Conservation (phyloP, 2,888 invertebrate genomes). For the Podabrus alpinus region DNA sequence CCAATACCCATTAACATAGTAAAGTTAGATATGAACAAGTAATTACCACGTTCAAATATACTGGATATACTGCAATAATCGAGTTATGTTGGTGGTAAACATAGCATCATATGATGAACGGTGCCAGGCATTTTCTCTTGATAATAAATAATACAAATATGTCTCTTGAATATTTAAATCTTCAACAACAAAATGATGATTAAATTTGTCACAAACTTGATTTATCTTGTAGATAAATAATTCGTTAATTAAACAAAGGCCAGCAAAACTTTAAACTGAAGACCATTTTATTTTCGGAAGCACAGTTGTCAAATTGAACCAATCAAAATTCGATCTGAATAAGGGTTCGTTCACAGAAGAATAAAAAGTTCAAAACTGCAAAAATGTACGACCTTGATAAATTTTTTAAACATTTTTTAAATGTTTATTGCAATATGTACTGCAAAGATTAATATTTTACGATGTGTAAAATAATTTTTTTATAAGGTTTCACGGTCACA, state of each 20-base stretch:
- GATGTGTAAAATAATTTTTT: too few species aligned
- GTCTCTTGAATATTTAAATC: background rate
- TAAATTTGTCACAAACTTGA: background rate
- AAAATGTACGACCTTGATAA: background rate
- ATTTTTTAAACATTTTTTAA: background rate
- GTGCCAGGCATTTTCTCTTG: background rate
- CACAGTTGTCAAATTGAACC: background rate
- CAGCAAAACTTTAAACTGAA: background rate
- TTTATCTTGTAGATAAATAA: background rate
- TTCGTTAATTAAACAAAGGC: background rate
- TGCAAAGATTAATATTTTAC: background rate
- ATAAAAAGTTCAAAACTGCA: background rate
- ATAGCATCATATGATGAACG: background rate
- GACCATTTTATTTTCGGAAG: background rate
- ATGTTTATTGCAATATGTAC: background rate
- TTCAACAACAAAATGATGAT: background rate
- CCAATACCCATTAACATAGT: background rate
- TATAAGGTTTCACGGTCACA: too few species aligned
- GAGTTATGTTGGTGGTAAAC: background rate
- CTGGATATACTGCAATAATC: background rate
- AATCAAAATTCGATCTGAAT: background rate
- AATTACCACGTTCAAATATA: background rate
- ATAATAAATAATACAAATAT: background rate
- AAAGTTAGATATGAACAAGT: background rate
- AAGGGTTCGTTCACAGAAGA: background rate